Base-by-base conservation (phyloP, 2,113 vertebrate genomes). In the Corythaeola cristata region DNA sequence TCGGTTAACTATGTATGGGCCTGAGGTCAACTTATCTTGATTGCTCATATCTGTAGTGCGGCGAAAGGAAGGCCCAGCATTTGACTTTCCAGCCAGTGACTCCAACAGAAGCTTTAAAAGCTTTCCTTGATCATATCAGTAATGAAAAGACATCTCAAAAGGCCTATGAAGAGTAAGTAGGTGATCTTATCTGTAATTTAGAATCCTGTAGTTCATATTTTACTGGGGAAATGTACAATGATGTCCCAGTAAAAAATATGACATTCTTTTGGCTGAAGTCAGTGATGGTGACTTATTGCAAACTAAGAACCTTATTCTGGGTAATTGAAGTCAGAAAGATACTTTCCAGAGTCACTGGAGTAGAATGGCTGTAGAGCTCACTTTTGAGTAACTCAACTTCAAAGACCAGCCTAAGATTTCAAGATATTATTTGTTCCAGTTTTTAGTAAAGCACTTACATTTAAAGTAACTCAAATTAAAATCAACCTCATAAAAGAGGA, bases 1-100 rank as follows among this genome's bases (percentile, higher is more conserved):
- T 80, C 9, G 4, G 20, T 79, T 47, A 72, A 17, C 9, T 59
- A 32, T 0, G 0, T 32, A 27, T 7, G 9, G 55, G 3, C 10
- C 58, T 73, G 53, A 86, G 20, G n/a, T 41, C 30, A 30, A 15
- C 47, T 94, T 71, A 24, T 45, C 41, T 77, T 3, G 2, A 71
- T n/a, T 84, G 18, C 17, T 63, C 1, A 0, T 62, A 44, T 12
- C 16, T 22, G 4, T 33, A 52, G 21, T 30, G 10, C 24, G 86
- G 53, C 16, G 35, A 49, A 73, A 62, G 19, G n/a, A 68, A 93
- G 28, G 24, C 24, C 50, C 32, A 78, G 32, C 33, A 58, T 26
- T 56, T 66, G 32, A 24, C 28, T 53, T 79, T 72, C 80, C 28
- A 80, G 8, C 4, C 37, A 83, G 28, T 41, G 32, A 62, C 22